Evolutionary conservation across 2,888 invertebrate genomes (phyloP).

Genomic region (Chloroclysta siterata): DNA sequence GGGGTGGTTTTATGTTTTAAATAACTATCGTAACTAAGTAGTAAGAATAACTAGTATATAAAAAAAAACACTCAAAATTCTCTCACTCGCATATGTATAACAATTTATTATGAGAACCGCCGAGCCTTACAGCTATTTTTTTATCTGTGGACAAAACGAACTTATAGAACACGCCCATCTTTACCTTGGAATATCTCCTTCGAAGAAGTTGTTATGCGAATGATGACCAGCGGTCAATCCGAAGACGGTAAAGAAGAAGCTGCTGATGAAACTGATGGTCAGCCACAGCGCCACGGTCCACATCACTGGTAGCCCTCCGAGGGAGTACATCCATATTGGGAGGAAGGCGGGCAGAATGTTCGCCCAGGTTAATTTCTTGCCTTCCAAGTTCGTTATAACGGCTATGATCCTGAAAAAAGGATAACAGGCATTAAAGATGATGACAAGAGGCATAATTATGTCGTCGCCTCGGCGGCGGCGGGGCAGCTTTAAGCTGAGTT

Average conservation of each 20-base stretch:
- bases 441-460: too few species aligned
- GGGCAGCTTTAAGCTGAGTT: too few species aligned
- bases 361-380: slow-evolving; percentile 57
- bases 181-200: slow-evolving; percentile 90
- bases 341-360: slow-evolving; percentile 63
- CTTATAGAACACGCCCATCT: background rate
- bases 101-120: too few species aligned
- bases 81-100: too few species aligned
- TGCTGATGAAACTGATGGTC: slow-evolving; percentile 74
- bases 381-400: slow-evolving; percentile 52
- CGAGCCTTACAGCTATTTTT: too few species aligned
- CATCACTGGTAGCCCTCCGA: slow-evolving; percentile 61
- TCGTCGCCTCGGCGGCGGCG: too few species aligned
- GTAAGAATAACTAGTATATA: too few species aligned
- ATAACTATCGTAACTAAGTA: too few species aligned
- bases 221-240: slow-evolving; percentile 93
- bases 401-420: slow-evolving; percentile 52
- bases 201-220: slow-evolving; percentile 91
- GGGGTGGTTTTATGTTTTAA: too few species aligned
- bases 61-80: too few species aligned
- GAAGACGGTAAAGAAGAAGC: slow-evolving; percentile 87
- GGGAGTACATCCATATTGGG: slow-evolving; percentile 73
- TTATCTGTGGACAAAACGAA: too few species aligned
- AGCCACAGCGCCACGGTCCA: slow-evolving; percentile 83
- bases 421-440: background rate